Percentiles rank a stretch among this genome's conserved stretches.
phyloP scores from a whole-genome alignment of 2,113 vertebrate species.

The Prinia subflava region DNA sequence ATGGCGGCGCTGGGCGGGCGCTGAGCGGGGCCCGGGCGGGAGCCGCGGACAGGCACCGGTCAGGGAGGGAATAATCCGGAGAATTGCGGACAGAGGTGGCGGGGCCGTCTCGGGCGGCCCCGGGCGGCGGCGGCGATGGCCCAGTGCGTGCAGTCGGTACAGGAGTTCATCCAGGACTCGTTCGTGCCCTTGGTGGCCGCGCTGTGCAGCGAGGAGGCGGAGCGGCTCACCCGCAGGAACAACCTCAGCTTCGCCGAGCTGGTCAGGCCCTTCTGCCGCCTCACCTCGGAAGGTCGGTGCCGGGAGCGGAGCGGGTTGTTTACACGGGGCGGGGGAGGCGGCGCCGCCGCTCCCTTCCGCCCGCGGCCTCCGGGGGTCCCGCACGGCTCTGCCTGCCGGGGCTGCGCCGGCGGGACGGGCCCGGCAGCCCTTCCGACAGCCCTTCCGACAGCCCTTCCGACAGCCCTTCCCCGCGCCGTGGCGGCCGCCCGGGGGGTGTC shows the following conservation, averaged over 20 bases:
- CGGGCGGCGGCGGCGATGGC: conserved; percentile 77
- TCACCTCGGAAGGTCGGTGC: conserved; percentile 93
- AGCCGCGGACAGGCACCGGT: not conserved
- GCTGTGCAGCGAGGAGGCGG: conserved; percentile 93
- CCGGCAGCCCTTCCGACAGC: too few relatives aligned
- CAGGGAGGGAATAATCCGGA: not conserved
- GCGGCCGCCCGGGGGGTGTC: not conserved
- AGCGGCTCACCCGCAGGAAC: conserved; percentile 88
- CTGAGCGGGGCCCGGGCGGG: not conserved
- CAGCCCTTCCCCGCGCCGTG: not conserved
- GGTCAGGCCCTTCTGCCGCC: conserved; percentile 91
- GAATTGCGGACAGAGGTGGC: not conserved
- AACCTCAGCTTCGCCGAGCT: conserved; percentile 91
- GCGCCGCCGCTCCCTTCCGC: not conserved
- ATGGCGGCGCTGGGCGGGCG: not conserved
- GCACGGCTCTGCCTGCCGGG: not conserved
- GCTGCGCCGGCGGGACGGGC: not conserved
- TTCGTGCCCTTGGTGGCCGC: conserved; percentile 95
- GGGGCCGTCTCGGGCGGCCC: not conserved
- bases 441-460: too few relatives aligned
- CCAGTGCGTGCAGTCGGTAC: conserved; percentile 92
- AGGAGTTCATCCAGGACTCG: conserved; percentile 96
- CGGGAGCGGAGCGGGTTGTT: not conserved
- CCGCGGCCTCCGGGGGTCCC: not conserved
- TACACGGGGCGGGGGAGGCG: not conserved